A percentile compares a stretch with the other conserved stretches of the same genome.
Conservation (phyloP, 2,888 invertebrate species). For the Allolobophora icterica region DNA sequence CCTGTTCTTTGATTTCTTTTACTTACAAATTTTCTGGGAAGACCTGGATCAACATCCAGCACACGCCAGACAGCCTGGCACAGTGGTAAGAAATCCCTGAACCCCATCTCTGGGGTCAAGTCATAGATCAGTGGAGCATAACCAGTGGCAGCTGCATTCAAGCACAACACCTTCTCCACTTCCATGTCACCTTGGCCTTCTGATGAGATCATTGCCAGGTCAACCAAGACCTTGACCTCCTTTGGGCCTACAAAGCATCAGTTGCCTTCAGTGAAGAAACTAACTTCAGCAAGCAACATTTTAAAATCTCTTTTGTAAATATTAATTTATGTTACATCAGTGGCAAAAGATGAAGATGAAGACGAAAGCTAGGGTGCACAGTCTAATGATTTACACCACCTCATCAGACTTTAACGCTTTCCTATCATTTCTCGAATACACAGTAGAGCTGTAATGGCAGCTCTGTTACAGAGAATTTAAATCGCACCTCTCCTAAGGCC, state of each 20-base stretch:
- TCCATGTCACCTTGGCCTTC: conserved; percentile 55
- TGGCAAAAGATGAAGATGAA: neutral
- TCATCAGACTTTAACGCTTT: neutral
- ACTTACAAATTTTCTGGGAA: conserved; percentile 56
- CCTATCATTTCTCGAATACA: neutral
- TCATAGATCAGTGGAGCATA: conserved; percentile 61
- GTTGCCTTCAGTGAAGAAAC: neutral
- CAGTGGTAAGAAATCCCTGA: conserved; percentile 50
- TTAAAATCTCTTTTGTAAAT: too few species aligned
- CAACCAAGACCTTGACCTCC: conserved; percentile 52
- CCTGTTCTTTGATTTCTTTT: neutral
- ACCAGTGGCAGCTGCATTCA: conserved; percentile 58
- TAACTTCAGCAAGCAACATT: neutral
- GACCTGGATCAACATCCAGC: conserved; percentile 51
- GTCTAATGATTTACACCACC: neutral
- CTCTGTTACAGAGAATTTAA: neutral
- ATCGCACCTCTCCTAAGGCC: neutral
- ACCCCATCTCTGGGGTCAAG: conserved; percentile 49
- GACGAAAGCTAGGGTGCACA: neutral
- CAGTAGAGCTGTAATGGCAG: neutral
- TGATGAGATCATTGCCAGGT: conserved; percentile 56
- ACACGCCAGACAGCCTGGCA: conserved; percentile 56
- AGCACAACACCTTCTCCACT: conserved; percentile 55
- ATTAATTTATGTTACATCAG: neutral
- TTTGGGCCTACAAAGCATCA: conserved; percentile 42